Conservation (phyloP, 2,113 vertebrate species). For the Rattus rattus region DNA sequence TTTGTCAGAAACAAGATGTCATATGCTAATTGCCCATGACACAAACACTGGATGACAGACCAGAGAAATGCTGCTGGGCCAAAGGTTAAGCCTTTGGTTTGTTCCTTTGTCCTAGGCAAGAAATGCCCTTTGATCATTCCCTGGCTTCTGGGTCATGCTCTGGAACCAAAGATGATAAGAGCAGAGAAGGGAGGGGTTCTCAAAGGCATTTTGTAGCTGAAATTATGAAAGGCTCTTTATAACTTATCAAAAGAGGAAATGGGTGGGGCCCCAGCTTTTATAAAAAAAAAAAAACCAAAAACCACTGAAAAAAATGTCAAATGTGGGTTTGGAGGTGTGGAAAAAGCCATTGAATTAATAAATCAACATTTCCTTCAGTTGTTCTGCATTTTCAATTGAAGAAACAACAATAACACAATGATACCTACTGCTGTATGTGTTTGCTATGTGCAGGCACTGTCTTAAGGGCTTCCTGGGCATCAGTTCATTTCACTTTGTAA, state of each 20-base stretch:
- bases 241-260: constrained; percentile 46
- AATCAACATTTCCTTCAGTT: constrained; percentile 1
- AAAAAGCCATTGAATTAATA: constrained; percentile 44
- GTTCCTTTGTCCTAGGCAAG: not conserved
- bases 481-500: not conserved
- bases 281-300: constrained; percentile 38
- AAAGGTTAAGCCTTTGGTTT: not conserved
- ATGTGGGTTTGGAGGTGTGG: constrained; percentile 18
- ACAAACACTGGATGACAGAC: not conserved
- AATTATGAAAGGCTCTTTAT: not conserved
- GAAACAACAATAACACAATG: not conserved
- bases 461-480: not conserved
- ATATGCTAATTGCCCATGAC: not conserved
- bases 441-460: not conserved
- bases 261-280: constrained; percentile 9
- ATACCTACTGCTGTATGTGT: not conserved
- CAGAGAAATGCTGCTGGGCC: not conserved
- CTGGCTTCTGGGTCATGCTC: not conserved
- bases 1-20: constrained; percentile 5
- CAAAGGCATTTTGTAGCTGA: not conserved
- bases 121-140: not conserved
- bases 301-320: constrained; percentile 41
- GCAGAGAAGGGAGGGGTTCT: not conserved
- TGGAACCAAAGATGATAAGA: not conserved
- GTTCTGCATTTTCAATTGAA: constrained; percentile 12